Percentiles rank a stretch among this genome's conserved stretches.
Conservation (phyloP, 2,888 invertebrate genomes). For the Cotesia congregata region DNA sequence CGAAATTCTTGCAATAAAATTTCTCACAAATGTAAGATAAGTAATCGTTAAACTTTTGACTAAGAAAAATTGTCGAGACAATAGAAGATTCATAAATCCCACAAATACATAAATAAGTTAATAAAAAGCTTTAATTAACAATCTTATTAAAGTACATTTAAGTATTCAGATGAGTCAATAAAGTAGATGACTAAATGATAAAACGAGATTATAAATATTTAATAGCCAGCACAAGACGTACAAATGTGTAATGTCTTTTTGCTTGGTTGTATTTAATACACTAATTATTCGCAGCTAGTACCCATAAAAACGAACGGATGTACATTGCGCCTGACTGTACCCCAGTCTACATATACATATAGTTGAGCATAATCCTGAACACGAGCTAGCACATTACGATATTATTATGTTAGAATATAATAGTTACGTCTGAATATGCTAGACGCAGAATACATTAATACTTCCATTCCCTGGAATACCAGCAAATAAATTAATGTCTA, state of each 20-base stretch:
- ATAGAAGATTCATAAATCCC: background rate
- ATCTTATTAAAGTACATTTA: background rate
- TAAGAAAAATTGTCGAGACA: background rate
- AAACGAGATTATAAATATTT: slow-evolving; percentile 19
- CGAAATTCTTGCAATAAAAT: background rate
- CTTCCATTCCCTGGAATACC: background rate
- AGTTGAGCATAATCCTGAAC: slow-evolving; percentile 19
- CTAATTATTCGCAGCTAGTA: slow-evolving; percentile 35
- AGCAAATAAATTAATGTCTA: slow-evolving; percentile 33
- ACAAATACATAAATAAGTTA: background rate
- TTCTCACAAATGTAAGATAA: background rate
- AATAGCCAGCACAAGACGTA: background rate
- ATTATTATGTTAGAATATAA: slow-evolving; percentile 23
- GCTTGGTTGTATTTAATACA: background rate
- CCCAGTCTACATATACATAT: background rate
- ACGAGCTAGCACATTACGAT: slow-evolving; percentile 20
- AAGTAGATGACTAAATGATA: background rate
- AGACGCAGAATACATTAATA: slow-evolving; percentile 11
- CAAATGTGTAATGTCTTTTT: slow-evolving; percentile 9
- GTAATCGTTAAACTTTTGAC: background rate
- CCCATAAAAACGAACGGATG: slow-evolving; percentile 33
- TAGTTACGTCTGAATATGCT: slow-evolving; percentile 16
- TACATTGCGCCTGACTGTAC: background rate
- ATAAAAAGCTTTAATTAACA: background rate
- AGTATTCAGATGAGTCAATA: background rate